Conservation (phyloP, 1,140 invertebrate species). For the Bombus affinis region DNA sequence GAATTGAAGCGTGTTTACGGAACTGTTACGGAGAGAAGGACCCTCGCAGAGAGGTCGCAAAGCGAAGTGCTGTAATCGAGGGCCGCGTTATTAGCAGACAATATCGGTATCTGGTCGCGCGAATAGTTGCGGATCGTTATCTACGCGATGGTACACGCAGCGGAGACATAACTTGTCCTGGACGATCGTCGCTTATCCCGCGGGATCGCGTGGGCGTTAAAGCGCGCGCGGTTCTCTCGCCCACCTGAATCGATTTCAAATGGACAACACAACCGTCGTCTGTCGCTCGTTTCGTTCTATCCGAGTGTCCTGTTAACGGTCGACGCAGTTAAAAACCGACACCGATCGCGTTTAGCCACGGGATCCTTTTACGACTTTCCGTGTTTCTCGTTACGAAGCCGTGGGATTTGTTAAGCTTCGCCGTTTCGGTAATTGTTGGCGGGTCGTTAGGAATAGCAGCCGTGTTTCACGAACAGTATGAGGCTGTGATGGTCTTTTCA, state of each 20-base stretch:
- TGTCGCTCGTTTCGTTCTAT: slow-evolving; percentile 55
- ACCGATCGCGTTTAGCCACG: slow-evolving; percentile 5
- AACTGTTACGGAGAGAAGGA: not conserved
- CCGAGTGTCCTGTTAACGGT: slow-evolving; percentile 61
- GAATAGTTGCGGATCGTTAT: slow-evolving; percentile 60
- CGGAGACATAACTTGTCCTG: slow-evolving; percentile 56
- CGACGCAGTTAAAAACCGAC: slow-evolving; percentile 36
- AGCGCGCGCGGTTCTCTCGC: slow-evolving; percentile 64
- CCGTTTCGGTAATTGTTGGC: not conserved
- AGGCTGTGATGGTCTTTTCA: not conserved
- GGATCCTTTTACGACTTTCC: slow-evolving; percentile 18
- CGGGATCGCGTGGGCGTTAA: slow-evolving; percentile 64
- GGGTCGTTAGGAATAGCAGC: not conserved
- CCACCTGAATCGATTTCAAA: slow-evolving; percentile 69
- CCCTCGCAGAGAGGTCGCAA: not conserved
- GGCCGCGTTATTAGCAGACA: slow-evolving; percentile 56
- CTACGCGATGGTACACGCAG: slow-evolving; percentile 38
- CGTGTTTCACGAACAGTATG: not conserved
- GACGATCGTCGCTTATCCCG: slow-evolving; percentile 62
- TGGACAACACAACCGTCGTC: slow-evolving; percentile 41
- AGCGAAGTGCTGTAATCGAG: slow-evolving; percentile 21
- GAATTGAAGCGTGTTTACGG: not conserved
- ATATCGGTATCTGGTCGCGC: slow-evolving; percentile 43
- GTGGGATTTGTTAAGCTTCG: not conserved
- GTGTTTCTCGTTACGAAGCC: not conserved